These are phyloP conservation scores for Callyntrura guangdongensis DNA, from an alignment of 2,888 invertebrate species.

Conservation along the genomic window DNA sequence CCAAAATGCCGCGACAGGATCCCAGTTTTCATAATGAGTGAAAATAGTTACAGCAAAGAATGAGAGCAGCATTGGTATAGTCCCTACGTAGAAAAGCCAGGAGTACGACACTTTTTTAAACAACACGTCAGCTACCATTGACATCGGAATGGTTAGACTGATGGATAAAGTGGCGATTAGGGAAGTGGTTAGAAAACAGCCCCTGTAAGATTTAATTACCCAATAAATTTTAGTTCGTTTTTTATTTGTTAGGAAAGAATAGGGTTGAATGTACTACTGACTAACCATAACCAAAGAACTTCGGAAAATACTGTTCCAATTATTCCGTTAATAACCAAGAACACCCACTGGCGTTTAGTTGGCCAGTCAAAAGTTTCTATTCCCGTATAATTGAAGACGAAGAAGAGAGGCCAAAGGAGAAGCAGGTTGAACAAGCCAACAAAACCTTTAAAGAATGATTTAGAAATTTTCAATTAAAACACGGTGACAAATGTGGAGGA, in stretches of 20 bases:
- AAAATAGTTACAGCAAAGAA: slow-evolving; percentile 91
- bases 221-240: slow-evolving; percentile 57
- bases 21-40: slow-evolving; percentile 93
- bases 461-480: no score
- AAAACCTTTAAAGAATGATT: slow-evolving; percentile 94
- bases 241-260: slow-evolving; percentile 1
- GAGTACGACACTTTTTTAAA: slow-evolving; percentile 90
- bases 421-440: slow-evolving; percentile 97
- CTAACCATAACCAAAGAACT: slow-evolving; percentile 96
- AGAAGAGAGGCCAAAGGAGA: slow-evolving; percentile 95
- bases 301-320: slow-evolving; percentile 97
- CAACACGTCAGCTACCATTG: slow-evolving; percentile 93
- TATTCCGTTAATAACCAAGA: slow-evolving; percentile 94
- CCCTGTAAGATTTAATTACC: slow-evolving; percentile 93
- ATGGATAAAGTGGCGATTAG: slow-evolving; percentile 95
- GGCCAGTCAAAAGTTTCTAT: slow-evolving; percentile 96
- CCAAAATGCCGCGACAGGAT: slow-evolving; percentile 90
- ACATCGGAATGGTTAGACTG: slow-evolving; percentile 95
- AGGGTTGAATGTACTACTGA: slow-evolving; percentile 70
- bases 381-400: slow-evolving; percentile 92
- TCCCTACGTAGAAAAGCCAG: slow-evolving; percentile 91
- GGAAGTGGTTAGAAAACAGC: slow-evolving; percentile 96
- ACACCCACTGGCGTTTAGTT: slow-evolving; percentile 92
- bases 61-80: slow-evolving; percentile 91
- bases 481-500: background rate